Evolutionary conservation across 2,797 vertebrate genomes (phyloP).

Genomic region (Microchirus variegatus): DNA sequence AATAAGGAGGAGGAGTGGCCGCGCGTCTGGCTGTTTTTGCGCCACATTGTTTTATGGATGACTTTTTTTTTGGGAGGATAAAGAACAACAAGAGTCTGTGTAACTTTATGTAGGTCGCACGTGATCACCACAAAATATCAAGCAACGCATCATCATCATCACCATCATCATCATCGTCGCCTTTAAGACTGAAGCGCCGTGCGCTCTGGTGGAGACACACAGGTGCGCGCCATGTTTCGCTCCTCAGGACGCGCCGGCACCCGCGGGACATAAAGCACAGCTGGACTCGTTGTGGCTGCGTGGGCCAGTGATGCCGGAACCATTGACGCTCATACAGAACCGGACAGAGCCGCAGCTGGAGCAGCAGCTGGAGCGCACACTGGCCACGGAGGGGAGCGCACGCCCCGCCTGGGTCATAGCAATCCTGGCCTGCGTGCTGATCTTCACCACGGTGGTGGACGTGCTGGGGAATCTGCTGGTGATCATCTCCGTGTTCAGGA

Average conservation of each 20-base stretch:
- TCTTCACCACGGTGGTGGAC: constrained; percentile 88
- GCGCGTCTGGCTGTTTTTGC: background rate
- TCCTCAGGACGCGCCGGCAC: constrained; percentile 44
- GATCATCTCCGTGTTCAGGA: constrained; percentile 85
- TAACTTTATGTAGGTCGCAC: constrained; percentile 56
- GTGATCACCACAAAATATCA: constrained; percentile 25
- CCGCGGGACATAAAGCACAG: constrained; percentile 49
- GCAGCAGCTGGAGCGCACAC: constrained; percentile 76
- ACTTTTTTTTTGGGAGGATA: constrained; percentile 25
- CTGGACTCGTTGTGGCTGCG: constrained; percentile 37
- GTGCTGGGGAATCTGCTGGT: constrained; percentile 87
- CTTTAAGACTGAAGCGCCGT: constrained; percentile 19
- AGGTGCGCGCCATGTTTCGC: constrained; percentile 59
- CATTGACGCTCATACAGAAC: constrained; percentile 78
- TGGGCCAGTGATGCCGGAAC: constrained; percentile 78
- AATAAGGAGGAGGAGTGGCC: constrained; percentile 34
- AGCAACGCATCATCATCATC: constrained; percentile 13
- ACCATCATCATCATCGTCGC: background rate
- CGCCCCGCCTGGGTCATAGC: constrained; percentile 84
- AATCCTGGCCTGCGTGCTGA: constrained; percentile 82
- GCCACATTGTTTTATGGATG: constrained; percentile 38
- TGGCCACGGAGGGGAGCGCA: constrained; percentile 61
- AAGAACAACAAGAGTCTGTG: constrained; percentile 27
- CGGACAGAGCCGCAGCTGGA: constrained; percentile 71
- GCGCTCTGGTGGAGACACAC: constrained; percentile 37